A percentile compares a stretch with the other conserved stretches of the same genome.
These are phyloP conservation scores for Allophyes oxyacanthae DNA, from an alignment of 2,888 invertebrate genomes.

Conservation along the genomic window DNA sequence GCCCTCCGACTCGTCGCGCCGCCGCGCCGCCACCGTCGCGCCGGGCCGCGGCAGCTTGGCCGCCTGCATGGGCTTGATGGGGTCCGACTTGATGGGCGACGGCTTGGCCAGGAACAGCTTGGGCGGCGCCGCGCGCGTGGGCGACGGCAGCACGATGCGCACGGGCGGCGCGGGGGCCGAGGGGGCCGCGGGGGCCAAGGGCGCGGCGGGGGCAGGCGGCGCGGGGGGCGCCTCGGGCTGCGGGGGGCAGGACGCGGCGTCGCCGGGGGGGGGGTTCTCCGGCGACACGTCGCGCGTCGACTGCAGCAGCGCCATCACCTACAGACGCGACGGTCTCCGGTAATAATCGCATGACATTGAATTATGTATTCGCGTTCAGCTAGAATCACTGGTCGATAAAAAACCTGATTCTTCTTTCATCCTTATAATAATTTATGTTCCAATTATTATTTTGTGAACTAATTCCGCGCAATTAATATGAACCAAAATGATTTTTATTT, in stretches of 20 bases:
- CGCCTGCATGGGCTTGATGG: constrained; percentile 88
- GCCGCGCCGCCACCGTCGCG: constrained; percentile 56
- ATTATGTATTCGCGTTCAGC: no score
- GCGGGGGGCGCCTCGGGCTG: constrained; percentile 47
- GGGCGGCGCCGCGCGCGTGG: constrained; percentile 83
- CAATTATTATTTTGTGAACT: no score
- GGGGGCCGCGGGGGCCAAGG: constrained; percentile 55
- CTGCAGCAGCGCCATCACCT: constrained; percentile 88
- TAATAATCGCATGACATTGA: no score
- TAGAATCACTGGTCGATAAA: no score
- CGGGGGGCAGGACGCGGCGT: constrained; percentile 70
- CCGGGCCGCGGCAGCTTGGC: constrained; percentile 70
- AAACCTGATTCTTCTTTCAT: no score
- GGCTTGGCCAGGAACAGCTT: constrained; percentile 88
- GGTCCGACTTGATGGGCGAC: constrained; percentile 89
- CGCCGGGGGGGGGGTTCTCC: constrained; percentile 74
- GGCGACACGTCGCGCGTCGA: constrained; percentile 83
- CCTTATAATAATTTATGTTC: no score
- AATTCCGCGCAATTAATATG: no score
- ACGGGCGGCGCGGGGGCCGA: constrained; percentile 62
- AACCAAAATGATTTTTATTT: no score
- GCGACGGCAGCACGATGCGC: constrained; percentile 86
- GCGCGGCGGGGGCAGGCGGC: constrained; percentile 41
- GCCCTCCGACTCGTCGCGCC: constrained; percentile 81
- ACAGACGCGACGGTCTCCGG: background rate